Percentiles rank a stretch among this genome's conserved stretches.
These are phyloP conservation scores for Steinernema feltiae DNA, from an alignment of 1,140 invertebrate species.

Conservation along the genomic window DNA sequence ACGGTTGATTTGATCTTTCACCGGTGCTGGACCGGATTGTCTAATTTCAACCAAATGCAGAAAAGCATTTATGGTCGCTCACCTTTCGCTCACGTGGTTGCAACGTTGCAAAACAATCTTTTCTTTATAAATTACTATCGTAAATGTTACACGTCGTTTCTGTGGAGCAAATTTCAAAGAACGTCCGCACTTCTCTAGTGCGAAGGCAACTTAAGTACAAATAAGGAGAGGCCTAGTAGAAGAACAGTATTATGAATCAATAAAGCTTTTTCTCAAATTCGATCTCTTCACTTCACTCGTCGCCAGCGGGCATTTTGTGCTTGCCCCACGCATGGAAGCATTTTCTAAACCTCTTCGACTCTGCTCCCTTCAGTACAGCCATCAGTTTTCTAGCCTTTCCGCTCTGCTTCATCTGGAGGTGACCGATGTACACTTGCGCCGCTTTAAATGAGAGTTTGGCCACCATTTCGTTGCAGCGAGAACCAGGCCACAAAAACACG, in stretches of 20 bases:
- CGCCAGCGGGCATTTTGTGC: conserved; percentile 55
- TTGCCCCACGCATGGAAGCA: conserved; percentile 95
- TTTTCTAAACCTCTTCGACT: conserved; percentile 85
- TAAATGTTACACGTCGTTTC: too few relatives aligned
- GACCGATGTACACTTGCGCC: conserved; percentile 97
- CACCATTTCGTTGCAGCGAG: conserved; percentile 92
- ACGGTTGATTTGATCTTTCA: too few relatives aligned
- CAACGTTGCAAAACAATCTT: too few relatives aligned
- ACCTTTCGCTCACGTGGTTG: too few relatives aligned
- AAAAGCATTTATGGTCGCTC: too few relatives aligned
- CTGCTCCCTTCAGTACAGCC: conserved; percentile 92
- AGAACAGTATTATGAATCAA: too few relatives aligned
- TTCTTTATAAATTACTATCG: too few relatives aligned
- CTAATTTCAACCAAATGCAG: too few relatives aligned
- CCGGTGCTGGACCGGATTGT: too few relatives aligned
- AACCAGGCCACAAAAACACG: conserved; percentile 94
- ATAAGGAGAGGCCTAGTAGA: too few relatives aligned
- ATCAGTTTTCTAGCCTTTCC: conserved; percentile 83
- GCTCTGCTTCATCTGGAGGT: conserved; percentile 88
- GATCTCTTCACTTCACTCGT: neutral
- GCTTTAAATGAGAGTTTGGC: conserved; percentile 97
- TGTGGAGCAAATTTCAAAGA: neutral
- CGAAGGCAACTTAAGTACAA: neutral
- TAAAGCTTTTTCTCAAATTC: neutral
- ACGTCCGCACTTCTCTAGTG: neutral